Conservation (phyloP, 2,888 invertebrate genomes). For the Amphipoea oculea region DNA sequence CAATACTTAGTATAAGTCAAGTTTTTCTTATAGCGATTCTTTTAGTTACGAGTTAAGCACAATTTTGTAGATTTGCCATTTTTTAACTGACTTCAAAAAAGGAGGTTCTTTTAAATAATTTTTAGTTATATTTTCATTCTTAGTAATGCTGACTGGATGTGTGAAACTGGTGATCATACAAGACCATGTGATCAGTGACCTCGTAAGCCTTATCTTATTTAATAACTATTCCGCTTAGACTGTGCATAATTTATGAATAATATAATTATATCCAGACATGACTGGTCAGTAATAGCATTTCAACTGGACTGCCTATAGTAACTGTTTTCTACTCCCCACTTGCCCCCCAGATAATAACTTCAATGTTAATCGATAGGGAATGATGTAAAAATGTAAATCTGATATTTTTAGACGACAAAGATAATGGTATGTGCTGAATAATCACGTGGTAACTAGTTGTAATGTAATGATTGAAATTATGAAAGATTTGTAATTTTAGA, state of each 20-base stretch:
- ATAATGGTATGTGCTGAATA: slow-evolving; percentile 84
- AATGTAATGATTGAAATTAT: slow-evolving; percentile 85
- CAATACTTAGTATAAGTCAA: slow-evolving; percentile 53
- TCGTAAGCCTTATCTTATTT: slow-evolving; percentile 20
- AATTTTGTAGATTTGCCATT: slow-evolving; percentile 36
- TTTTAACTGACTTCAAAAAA: background rate
- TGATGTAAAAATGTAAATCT: slow-evolving; percentile 88
- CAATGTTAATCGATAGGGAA: slow-evolving; percentile 71
- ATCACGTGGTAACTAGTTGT: slow-evolving; percentile 84
- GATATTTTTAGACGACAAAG: slow-evolving; percentile 85
- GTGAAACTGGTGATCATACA: slow-evolving; percentile 24
- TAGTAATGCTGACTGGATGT: slow-evolving; percentile 25
- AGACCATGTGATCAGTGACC: background rate
- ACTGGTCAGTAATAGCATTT: slow-evolving; percentile 56
- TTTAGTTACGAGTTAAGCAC: slow-evolving; percentile 62
- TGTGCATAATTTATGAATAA: slow-evolving; percentile 14
- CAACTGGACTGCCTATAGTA: slow-evolving; percentile 36
- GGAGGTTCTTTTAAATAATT: background rate
- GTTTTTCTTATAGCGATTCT: slow-evolving; percentile 42
- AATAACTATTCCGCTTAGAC: background rate
- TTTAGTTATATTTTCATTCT: slow-evolving; percentile 14
- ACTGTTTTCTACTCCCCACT: slow-evolving; percentile 16
- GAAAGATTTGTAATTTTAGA: slow-evolving; percentile 90
- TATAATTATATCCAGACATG: slow-evolving; percentile 1
- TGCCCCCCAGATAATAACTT: slow-evolving; percentile 43